These are phyloP conservation scores for Allygus modestus DNA, from an alignment of 2,888 invertebrate species.

Conservation along the genomic window DNA sequence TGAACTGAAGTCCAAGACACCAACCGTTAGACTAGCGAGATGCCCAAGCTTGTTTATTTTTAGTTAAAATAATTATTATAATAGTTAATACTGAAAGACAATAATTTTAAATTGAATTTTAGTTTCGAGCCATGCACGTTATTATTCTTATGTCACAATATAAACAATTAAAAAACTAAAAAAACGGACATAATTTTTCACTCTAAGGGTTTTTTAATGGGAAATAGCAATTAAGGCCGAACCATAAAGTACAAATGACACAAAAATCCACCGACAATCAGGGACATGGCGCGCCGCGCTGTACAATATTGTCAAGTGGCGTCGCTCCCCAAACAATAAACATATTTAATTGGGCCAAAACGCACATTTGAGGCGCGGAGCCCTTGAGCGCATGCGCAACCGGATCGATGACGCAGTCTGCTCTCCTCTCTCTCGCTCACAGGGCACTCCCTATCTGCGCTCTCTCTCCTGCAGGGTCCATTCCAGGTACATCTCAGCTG, in stretches of 20 bases:
- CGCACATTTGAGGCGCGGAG: conserved; percentile 32
- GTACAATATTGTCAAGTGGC: neutral
- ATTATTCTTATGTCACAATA: no score
- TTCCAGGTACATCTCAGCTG: conserved; percentile 53
- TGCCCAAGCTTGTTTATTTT: no score
- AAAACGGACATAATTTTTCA: no score
- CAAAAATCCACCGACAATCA: conserved; percentile 6
- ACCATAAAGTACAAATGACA: neutral
- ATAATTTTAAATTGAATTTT: no score
- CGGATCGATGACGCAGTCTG: conserved; percentile 28
- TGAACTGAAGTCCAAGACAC: no score
- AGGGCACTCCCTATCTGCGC: conserved; percentile 41
- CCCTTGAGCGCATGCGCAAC: conserved; percentile 1
- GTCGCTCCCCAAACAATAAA: conserved; percentile 22
- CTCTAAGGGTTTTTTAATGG: no score
- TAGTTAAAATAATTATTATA: no score
- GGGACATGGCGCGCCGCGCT: neutral
- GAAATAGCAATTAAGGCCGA: no score
- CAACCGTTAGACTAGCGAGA: no score
- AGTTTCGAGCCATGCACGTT: no score
- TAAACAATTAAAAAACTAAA: no score
- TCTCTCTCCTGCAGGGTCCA: conserved; percentile 29
- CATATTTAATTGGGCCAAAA: conserved; percentile 49
- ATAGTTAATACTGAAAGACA: no score
- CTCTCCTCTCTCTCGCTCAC: conserved; percentile 24